Conservation (phyloP, 2,797 vertebrate species). For the Mus minutoides region DNA sequence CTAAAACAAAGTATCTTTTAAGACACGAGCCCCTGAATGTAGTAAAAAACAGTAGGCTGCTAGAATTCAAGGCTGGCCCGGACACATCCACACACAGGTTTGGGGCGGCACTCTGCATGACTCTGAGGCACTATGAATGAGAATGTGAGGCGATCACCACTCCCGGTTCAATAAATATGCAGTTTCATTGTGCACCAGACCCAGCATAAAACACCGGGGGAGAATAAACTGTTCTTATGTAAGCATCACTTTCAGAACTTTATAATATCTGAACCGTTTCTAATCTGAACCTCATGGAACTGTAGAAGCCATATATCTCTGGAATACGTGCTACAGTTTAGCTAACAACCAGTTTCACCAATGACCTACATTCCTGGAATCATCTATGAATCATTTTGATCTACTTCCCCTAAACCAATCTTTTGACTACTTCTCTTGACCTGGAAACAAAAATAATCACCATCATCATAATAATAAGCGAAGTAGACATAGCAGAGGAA, state of each 20-base stretch:
- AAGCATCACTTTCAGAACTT: conserved; percentile 19
- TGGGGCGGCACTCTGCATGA: not conserved
- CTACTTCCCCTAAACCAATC: conserved; percentile 7
- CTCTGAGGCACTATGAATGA: not conserved
- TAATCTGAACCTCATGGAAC: not conserved
- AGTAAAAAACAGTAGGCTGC: not conserved
- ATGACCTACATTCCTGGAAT: conserved; percentile 42
- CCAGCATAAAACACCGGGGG: not conserved
- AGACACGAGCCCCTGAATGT: not conserved
- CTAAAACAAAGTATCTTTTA: not conserved
- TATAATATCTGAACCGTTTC: conserved; percentile 22
- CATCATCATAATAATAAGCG: not conserved
- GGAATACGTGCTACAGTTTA: not conserved
- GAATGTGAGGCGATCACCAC: not conserved
- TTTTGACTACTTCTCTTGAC: not conserved
- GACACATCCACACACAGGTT: not conserved
- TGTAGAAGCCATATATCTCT: not conserved
- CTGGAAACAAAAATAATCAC: not conserved
- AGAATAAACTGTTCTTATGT: not conserved
- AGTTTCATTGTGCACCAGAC: not conserved
- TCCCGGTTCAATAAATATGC: not conserved
- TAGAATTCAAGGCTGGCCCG: not conserved
- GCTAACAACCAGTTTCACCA: conserved; percentile 4
- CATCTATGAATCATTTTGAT: conserved; percentile 37
- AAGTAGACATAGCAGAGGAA: not conserved